phyloP scores from a whole-genome alignment of 1,140 invertebrate species.

The Colletes gigas region DNA sequence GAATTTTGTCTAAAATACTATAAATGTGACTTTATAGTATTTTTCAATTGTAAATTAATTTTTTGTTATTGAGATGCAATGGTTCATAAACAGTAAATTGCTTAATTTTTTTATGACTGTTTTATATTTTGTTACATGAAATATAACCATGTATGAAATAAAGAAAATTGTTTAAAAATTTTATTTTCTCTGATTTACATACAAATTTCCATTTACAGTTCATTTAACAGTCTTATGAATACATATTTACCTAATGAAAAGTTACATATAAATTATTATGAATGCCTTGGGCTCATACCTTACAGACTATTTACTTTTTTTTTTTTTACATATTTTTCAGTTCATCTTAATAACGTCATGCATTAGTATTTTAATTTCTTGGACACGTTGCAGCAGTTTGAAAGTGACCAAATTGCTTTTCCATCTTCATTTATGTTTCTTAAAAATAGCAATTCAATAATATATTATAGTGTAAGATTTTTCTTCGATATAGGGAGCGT shows the following conservation, averaged over 20 bases:
- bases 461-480: not conserved
- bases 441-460: conserved; percentile 4
- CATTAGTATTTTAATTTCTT: conserved; percentile 24
- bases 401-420: conserved; percentile 13
- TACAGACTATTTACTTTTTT: conserved; percentile 23
- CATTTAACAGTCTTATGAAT: conserved; percentile 47
- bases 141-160: not conserved
- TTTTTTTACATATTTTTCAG: conserved; percentile 24
- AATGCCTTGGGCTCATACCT: conserved; percentile 7
- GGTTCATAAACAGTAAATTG: not conserved
- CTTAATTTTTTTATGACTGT: not conserved
- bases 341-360: conserved; percentile 12
- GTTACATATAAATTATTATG: conserved; percentile 37
- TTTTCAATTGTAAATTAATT: conserved; percentile 64
- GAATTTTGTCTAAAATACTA: conserved; percentile 58
- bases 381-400: conserved; percentile 16
- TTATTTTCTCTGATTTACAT: conserved; percentile 50
- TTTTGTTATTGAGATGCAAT: conserved; percentile 43
- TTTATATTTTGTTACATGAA: not conserved
- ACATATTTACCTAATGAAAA: conserved; percentile 29
- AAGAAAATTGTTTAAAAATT: conserved; percentile 32
- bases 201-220: conserved; percentile 45
- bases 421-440: not conserved
- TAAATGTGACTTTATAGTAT: conserved; percentile 47
- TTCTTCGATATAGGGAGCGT: conserved; percentile 9